Base-by-base conservation (phyloP, 2,797 vertebrate genomes). In the Rhinogobio ventralis region DNA sequence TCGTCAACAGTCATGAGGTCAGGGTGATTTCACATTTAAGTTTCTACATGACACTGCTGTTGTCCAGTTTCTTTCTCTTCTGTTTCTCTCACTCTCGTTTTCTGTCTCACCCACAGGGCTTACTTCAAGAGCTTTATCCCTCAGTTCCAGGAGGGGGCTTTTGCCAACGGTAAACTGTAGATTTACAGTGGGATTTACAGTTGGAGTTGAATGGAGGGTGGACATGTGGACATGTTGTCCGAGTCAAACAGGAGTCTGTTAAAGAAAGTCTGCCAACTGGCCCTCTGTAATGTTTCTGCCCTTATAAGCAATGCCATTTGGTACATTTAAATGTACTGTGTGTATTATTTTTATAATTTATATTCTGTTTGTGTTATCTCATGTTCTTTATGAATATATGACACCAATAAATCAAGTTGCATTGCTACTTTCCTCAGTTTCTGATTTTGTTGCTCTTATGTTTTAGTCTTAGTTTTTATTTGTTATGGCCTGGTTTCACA, bases 81-180 rank as follows among this genome's bases (percentile, higher is more conserved):
- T 42, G 60, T 71, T 11, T 39, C 45, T 33, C 87, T 77, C 42
- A 79, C n/a, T 86, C 66, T 82, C 68, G n/a, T 80, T 77, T 67
- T 46, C 55, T 86, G 17, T 91, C 86, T 83, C 83, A 71, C 81
- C 67, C 49, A 66, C 92, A 99, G 98, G 94, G 95, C 96, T 0
- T 96, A 99, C 94, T 99, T 99, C 96, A 98, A 96, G 96, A 97
- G 95, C 78, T 99, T 98, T 90, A 97, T 99, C 89, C 97, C 98
- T 90, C 98, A 98, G 94, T 99, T 99, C 95, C 98, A 99, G 92
- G 97, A 99, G 93, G 98, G 97, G 79, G 98, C 97, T 0, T 99
- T 99, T 91, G 96, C 98, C 93, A 99, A 97, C 33, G 98, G 98
- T 91, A 99, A 99, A 90, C 96, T 99, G 87, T 99, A 97, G 95